Conservation (phyloP, 2,113 vertebrate genomes). For the Aspiorhynchus laticeps region DNA sequence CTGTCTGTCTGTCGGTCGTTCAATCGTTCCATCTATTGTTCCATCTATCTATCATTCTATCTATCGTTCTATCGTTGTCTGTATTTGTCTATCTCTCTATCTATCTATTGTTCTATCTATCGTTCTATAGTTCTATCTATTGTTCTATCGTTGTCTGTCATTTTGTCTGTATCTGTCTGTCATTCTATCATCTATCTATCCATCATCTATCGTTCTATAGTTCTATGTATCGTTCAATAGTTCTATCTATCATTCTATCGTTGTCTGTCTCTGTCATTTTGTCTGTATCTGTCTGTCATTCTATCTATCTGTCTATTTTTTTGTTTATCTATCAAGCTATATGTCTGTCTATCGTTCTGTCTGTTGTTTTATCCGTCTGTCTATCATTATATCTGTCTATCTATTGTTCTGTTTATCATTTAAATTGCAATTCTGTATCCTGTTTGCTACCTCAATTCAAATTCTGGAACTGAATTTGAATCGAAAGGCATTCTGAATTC, state of each 20-base stretch:
- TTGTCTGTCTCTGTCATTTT: neutral
- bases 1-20: neutral
- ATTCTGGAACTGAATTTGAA: neutral
- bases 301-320: neutral
- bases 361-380: neutral
- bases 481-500: neutral
- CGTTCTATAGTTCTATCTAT: neutral
- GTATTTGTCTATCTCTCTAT: neutral
- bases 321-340: neutral
- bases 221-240: neutral
- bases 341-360: constrained; percentile 2
- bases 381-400: neutral
- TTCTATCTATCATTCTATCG: neutral
- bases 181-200: neutral
- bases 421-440: neutral
- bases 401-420: neutral
- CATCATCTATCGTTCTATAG: neutral
- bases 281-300: neutral
- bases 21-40: too few species aligned
- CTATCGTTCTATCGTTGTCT: neutral
- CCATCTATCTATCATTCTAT: neutral
- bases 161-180: neutral
- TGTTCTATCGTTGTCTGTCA: neutral
- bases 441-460: neutral
- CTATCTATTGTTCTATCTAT: too few species aligned